Evolutionary conservation across 1,140 invertebrate species (phyloP).

Genomic region (Lepidurus packardi): DNA sequence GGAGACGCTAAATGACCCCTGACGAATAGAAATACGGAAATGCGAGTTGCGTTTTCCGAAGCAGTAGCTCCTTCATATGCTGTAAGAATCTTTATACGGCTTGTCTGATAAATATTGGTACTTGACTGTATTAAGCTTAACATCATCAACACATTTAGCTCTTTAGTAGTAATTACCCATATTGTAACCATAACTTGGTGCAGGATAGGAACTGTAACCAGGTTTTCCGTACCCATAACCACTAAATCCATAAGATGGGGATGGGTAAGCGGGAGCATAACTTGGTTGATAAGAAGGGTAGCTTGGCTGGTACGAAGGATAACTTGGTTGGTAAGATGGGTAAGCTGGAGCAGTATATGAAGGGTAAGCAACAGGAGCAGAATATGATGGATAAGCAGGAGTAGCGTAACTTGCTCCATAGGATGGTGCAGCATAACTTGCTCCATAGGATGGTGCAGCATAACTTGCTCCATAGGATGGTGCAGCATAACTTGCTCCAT

Average conservation of each 20-base stretch:
- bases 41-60: too few species aligned
- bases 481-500: background rate
- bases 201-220: background rate
- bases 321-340: background rate
- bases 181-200: background rate
- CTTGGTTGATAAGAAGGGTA: conserved; percentile 1
- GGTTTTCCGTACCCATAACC: background rate
- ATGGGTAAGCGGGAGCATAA: background rate
- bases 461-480: background rate
- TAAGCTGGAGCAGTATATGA: background rate
- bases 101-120: background rate
- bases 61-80: too few species aligned
- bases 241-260: background rate
- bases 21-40: too few species aligned
- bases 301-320: background rate
- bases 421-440: background rate
- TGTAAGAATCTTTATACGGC: background rate
- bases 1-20: too few species aligned
- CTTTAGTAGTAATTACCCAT: background rate
- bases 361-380: background rate
- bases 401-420: background rate
- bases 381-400: background rate
- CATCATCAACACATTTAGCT: background rate
- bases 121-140: background rate
- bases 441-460: background rate